These are phyloP conservation scores for Drosophila pseudoobscura DNA, from an alignment of 1,140 invertebrate species.

Conservation along the genomic window DNA sequence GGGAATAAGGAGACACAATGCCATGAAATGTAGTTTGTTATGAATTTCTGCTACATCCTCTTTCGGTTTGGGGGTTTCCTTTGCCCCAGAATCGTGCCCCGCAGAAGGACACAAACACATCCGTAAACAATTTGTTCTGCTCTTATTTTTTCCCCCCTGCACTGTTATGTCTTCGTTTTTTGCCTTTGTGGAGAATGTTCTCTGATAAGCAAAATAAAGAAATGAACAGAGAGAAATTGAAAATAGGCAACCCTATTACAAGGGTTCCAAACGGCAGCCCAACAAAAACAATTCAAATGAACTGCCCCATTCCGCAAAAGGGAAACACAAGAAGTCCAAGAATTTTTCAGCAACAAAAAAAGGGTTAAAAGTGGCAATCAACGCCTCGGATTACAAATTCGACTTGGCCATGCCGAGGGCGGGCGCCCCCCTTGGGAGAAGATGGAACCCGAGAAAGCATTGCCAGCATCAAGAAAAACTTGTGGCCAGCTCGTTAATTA, in stretches of 20 bases:
- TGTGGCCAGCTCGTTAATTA: conserved; percentile 46
- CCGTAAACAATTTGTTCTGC: conserved; percentile 81
- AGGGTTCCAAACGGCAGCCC: conserved; percentile 21
- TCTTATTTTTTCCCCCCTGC: conserved; percentile 53
- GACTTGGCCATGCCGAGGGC: not conserved
- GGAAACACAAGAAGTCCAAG: conserved; percentile 24
- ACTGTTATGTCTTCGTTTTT: conserved; percentile 45
- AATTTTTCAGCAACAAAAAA: conserved; percentile 40
- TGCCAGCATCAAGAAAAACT: conserved; percentile 25
- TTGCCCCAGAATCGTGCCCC: conserved; percentile 32
- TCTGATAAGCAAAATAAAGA: conserved; percentile 78
- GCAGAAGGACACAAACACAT: conserved; percentile 73
- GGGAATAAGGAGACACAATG: conserved; percentile 44
- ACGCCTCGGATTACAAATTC: conserved; percentile 39
- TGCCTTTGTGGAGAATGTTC: conserved; percentile 2
- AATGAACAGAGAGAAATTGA: conserved; percentile 65
- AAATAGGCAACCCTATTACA: conserved; percentile 51
- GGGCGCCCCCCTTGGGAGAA: conserved; percentile 8
- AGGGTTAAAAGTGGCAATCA: conserved; percentile 51
- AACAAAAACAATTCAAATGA: conserved; percentile 52
- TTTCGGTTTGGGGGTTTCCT: conserved; percentile 45
- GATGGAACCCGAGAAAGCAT: conserved; percentile 1
- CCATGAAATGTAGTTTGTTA: conserved; percentile 80
- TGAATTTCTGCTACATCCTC: conserved; percentile 76
- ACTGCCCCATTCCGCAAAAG: conserved; percentile 33